Base-by-base conservation (phyloP, 2,888 invertebrate species). In the Pollenia amentaria region DNA sequence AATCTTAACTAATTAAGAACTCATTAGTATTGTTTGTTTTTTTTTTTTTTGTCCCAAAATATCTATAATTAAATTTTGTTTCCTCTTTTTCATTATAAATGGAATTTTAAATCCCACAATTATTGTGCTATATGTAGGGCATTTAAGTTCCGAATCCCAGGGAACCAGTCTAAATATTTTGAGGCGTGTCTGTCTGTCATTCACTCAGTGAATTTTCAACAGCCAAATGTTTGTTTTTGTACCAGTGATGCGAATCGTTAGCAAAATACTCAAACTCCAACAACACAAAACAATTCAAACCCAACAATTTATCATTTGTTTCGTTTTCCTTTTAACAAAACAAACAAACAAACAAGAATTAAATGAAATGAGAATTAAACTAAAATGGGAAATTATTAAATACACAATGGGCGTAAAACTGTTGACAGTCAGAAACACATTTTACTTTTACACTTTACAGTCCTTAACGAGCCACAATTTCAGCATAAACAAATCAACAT, bases 391-490 rank as follows among this genome's bases (percentile, higher is more conserved):
- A 87, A 88, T 84, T 87, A 87, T 88, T 88, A 86, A 77, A 88
- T 86, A 29, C 6, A 80, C 76, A 86, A 87, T 89, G 89, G 89
- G 89, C 88, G 88, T 89, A 88, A 88, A 89, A 88, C 88, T 88
- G 89, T 81, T 88, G 89, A 88, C 85, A 89, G 89, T 89, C 87
- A 82, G 88, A 85, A 79, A 87, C 81, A 88, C 87, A 88, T 87
- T 87, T 87, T 67, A 80, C 46, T 85, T 79, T 82, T 86, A 83
- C 87, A 81, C 87, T 89, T 79, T 79, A 83, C 84, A 82, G 83
- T 88, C 89, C 88, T 88, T 88, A 76, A 88, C 85, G 86, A 75
- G 89, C 57, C 84, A 84, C 87, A 86, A 75, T 88, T 87, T 81
- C 78, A 75, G 75, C 82, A 85, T 84, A 81, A 80, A 81, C 80